A percentile compares a stretch with the other conserved stretches of the same genome.
Evolutionary conservation across 2,113 vertebrate species (phyloP).

Genomic region (Cebus imitator): DNA sequence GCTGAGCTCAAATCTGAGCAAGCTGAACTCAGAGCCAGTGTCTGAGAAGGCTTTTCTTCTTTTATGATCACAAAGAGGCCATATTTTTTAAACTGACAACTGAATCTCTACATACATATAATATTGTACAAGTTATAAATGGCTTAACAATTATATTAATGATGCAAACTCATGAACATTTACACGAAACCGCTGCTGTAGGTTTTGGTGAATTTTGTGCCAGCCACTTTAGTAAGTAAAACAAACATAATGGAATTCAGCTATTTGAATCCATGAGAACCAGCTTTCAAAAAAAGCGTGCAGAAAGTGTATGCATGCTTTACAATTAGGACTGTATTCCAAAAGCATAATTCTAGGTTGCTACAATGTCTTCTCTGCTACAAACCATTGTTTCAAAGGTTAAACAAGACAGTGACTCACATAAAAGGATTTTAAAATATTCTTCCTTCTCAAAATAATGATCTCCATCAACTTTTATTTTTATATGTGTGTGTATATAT

Average conservation of each 20-base stretch:
- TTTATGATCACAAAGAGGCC: constrained; percentile 18
- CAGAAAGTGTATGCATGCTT: not conserved
- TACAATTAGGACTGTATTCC: not conserved
- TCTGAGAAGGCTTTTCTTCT: not conserved
- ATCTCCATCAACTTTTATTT: not conserved
- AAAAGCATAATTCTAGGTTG: not conserved
- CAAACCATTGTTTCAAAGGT: not conserved
- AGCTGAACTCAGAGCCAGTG: not conserved
- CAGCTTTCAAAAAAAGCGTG: constrained; percentile 61
- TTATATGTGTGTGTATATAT: too few species aligned
- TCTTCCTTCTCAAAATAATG: not conserved
- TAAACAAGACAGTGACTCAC: not conserved
- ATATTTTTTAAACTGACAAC: constrained; percentile 42
- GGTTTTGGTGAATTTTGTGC: not conserved
- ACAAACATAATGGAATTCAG: not conserved
- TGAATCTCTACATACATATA: constrained; percentile 47
- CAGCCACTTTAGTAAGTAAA: constrained; percentile 36
- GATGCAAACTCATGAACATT: constrained; percentile 17
- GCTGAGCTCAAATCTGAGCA: not conserved
- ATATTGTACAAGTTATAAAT: constrained; percentile 68
- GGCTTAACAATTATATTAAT: constrained; percentile 49
- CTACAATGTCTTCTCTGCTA: not conserved
- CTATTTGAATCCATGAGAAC: constrained; percentile 54
- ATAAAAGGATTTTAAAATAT: constrained; percentile 7
- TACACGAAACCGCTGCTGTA: not conserved